Evolutionary conservation across 2,797 vertebrate species (phyloP).

Genomic region (Paratrypauchen microcephalus): DNA sequence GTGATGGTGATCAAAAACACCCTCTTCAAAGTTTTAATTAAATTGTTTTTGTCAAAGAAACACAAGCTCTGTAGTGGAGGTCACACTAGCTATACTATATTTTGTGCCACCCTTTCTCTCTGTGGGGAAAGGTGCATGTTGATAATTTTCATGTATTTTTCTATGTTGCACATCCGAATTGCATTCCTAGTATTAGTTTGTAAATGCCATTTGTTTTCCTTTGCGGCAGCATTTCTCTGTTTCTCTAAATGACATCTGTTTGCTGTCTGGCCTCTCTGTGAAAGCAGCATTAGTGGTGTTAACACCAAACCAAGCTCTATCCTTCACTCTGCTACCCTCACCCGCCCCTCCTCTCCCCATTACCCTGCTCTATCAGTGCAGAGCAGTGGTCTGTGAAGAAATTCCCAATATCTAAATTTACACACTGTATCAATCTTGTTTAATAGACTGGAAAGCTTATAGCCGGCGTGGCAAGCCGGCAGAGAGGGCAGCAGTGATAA

Average conservation of each 20-base stretch:
- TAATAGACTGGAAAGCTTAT: slow-evolving; percentile 91
- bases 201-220: background rate
- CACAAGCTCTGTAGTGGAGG: background rate
- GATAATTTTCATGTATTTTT: background rate
- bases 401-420: slow-evolving; percentile 89
- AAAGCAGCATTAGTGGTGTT: slow-evolving; percentile 58
- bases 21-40: background rate
- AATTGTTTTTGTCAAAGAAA: background rate
- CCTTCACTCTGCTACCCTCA: slow-evolving; percentile 23
- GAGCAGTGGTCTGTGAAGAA: slow-evolving; percentile 85
- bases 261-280: slow-evolving; percentile 7
- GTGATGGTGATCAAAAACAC: background rate
- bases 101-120: background rate
- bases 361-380: slow-evolving; percentile 78
- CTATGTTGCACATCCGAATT: background rate
- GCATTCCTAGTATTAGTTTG: background rate
- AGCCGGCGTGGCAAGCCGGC: slow-evolving; percentile 76
- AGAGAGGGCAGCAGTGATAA: slow-evolving; percentile 86
- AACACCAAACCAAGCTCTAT: slow-evolving; percentile 65
- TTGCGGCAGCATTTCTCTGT: slow-evolving; percentile 30
- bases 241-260: slow-evolving; percentile 8
- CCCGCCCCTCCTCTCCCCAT: slow-evolving; percentile 43
- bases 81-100: background rate
- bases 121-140: background rate
- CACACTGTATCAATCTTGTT: slow-evolving; percentile 92